Percentiles rank a stretch among this genome's conserved stretches.
These are phyloP conservation scores for Cistogaster globosa DNA, from an alignment of 2,888 invertebrate species.

Conservation along the genomic window DNA sequence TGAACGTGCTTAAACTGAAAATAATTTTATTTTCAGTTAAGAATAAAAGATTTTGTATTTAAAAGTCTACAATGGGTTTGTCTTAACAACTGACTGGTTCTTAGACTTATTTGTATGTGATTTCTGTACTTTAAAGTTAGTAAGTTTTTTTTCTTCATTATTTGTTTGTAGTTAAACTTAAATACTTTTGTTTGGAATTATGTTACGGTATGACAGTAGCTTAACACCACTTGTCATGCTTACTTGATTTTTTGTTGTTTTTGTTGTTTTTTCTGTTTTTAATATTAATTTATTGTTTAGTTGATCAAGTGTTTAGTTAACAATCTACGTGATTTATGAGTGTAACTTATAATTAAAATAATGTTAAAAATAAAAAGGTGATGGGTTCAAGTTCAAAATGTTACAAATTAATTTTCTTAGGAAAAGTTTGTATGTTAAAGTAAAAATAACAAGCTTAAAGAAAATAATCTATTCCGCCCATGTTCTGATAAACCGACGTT, in stretches of 20 bases:
- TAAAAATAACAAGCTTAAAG: too few relatives aligned
- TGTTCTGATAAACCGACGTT: too few relatives aligned
- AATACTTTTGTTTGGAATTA: conserved; percentile 55
- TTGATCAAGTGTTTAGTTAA: conserved; percentile 63
- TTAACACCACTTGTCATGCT: conserved; percentile 67
- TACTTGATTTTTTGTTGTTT: conserved; percentile 46
- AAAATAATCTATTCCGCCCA: too few relatives aligned
- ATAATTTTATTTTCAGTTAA: conserved; percentile 68
- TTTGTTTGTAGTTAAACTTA: conserved; percentile 41
- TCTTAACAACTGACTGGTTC: conserved; percentile 3
- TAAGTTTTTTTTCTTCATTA: conserved; percentile 2
- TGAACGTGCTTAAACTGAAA: conserved; percentile 72
- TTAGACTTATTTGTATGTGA: background rate
- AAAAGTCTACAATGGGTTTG: conserved; percentile 37
- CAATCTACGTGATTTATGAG: conserved; percentile 58
- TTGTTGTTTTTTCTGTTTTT: conserved; percentile 4
- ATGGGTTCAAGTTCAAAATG: background rate
- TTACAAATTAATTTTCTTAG: background rate
- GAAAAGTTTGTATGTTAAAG: background rate
- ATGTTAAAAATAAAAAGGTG: conserved; percentile 9
- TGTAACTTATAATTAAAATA: conserved; percentile 40
- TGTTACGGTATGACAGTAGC: conserved; percentile 65
- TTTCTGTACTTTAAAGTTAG: conserved; percentile 18
- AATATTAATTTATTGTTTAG: conserved; percentile 45
- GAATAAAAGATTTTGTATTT: conserved; percentile 1